Evolutionary conservation across 2,888 invertebrate genomes (phyloP).

Genomic region (Platycheirus rosarum): DNA sequence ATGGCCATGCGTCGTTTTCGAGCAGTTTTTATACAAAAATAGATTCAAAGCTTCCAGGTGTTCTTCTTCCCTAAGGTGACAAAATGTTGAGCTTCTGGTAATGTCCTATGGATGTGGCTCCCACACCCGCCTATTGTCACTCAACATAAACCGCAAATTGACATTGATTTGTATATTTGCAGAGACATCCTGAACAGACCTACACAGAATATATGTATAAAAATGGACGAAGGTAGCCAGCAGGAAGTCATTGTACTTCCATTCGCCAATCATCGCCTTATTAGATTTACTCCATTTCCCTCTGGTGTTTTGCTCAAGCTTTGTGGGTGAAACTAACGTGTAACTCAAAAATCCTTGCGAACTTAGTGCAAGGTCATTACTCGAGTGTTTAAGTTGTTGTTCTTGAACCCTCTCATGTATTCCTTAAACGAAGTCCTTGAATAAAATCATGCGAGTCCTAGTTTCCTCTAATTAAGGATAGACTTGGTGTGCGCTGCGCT

Average conservation of each 20-base stretch:
- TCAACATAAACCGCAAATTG: slow-evolving; percentile 21
- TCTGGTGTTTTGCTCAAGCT: neutral
- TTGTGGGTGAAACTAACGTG: slow-evolving; percentile 3
- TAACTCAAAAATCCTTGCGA: neutral
- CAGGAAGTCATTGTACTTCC: slow-evolving; percentile 43
- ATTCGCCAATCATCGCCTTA: slow-evolving; percentile 4
- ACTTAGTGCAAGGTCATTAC: slow-evolving; percentile 35
- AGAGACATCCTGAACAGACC: slow-evolving; percentile 2
- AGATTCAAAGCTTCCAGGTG: neutral
- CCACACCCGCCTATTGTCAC: slow-evolving; percentile 15
- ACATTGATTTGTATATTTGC: slow-evolving; percentile 64
- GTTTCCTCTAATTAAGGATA: slow-evolving; percentile 26
- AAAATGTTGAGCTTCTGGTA: slow-evolving; percentile 1
- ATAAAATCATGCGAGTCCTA: slow-evolving; percentile 1
- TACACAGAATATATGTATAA: slow-evolving; percentile 13
- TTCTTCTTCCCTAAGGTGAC: neutral
- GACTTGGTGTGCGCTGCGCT: slow-evolving; percentile 2
- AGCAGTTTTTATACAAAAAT: neutral
- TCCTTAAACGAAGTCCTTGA: slow-evolving; percentile 7
- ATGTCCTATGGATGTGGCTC: neutral
- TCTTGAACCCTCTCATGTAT: neutral
- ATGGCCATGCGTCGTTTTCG: neutral
- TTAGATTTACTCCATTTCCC: slow-evolving; percentile 19
- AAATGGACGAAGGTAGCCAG: slow-evolving; percentile 32
- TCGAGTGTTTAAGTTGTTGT: neutral